Percentiles rank a stretch among this genome's conserved stretches.
These are phyloP conservation scores for Melanotus villosus DNA, from an alignment of 2,888 invertebrate species.

Conservation along the genomic window DNA sequence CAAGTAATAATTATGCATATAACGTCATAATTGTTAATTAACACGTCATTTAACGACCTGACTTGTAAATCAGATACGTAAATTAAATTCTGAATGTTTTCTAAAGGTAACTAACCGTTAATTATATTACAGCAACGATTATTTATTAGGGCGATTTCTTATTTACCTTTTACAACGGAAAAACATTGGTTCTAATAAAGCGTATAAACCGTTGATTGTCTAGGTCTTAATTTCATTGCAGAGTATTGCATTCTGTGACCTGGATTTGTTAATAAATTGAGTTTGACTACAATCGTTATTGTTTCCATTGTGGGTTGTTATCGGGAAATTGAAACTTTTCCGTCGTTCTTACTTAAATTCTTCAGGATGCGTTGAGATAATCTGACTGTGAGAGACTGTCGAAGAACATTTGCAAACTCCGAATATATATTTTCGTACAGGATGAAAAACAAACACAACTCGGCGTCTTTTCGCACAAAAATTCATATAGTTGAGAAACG, in stretches of 20 bases:
- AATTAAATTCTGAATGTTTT: neutral
- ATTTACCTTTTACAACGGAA: too few species aligned
- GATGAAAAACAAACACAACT: conserved; percentile 12
- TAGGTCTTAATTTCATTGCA: neutral
- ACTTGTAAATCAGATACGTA: neutral
- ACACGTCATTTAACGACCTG: conserved; percentile 9
- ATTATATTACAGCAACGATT: too few species aligned
- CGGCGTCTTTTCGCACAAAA: neutral
- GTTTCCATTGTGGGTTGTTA: neutral
- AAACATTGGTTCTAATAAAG: neutral
- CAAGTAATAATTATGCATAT: conserved; percentile 4
- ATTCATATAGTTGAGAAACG: neutral
- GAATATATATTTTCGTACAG: neutral
- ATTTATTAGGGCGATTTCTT: too few species aligned
- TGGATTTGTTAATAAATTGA: neutral
- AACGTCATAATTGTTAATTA: conserved; percentile 9
- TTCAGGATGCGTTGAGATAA: neutral
- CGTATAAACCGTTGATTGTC: conserved; percentile 1
- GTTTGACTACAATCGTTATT: neutral
- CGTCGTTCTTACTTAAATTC: neutral
- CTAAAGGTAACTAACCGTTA: neutral
- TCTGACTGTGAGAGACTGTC: neutral
- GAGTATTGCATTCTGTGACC: neutral
- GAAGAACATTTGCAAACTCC: too few species aligned
- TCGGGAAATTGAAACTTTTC: neutral